Percentiles rank a stretch among this genome's conserved stretches.
Conservation (phyloP, 1,140 invertebrate species). For the Stegodyphus dumicola region DNA sequence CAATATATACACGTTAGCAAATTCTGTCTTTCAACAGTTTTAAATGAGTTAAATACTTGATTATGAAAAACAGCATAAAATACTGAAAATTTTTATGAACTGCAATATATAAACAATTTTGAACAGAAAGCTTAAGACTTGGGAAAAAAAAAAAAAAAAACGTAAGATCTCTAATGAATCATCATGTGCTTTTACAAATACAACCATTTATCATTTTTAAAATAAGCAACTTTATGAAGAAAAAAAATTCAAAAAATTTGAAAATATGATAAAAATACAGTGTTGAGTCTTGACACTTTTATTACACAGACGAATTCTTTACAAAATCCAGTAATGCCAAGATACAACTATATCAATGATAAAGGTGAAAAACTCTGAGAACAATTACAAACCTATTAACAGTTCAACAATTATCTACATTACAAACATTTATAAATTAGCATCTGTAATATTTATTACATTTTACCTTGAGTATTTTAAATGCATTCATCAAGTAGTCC, state of each 20-base stretch:
- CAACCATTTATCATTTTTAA: neutral
- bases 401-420: slow-evolving; percentile 36
- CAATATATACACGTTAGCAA: too few relatives aligned
- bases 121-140: too few relatives aligned
- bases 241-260: neutral
- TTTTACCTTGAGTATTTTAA: slow-evolving; percentile 33
- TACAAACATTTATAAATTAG: slow-evolving; percentile 39
- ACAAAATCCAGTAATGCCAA: neutral
- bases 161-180: too few relatives aligned
- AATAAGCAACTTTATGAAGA: neutral
- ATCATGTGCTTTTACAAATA: too few relatives aligned
- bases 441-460: neutral
- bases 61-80: too few relatives aligned
- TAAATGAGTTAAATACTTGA: too few relatives aligned
- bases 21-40: too few relatives aligned
- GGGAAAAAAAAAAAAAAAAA: too few relatives aligned
- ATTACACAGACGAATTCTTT: neutral
- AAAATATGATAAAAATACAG: neutral
- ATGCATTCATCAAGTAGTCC: slow-evolving; percentile 42
- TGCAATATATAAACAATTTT: too few relatives aligned
- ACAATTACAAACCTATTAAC: slow-evolving; percentile 1
- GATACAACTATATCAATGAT: neutral
- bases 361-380: neutral
- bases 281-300: neutral
- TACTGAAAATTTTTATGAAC: too few relatives aligned